These are phyloP conservation scores for Anagrus nilaparvatae DNA, from an alignment of 1,140 invertebrate species.

Conservation along the genomic window DNA sequence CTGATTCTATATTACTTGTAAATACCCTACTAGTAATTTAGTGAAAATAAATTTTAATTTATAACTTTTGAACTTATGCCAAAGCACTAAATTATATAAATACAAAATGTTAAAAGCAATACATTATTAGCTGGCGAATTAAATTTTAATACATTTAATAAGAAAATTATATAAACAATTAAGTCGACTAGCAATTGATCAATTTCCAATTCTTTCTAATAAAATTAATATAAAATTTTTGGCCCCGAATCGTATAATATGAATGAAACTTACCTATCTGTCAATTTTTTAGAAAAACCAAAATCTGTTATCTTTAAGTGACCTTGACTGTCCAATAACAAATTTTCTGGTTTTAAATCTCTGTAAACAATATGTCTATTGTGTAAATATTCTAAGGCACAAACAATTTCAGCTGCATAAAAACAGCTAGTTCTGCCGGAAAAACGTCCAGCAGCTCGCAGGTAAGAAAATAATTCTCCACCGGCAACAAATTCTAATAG, in stretches of 20 bases:
- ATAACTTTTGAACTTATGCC: too few species aligned
- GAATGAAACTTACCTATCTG: conserved; percentile 58
- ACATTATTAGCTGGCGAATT: too few species aligned
- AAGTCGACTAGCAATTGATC: too few species aligned
- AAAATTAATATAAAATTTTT: neutral
- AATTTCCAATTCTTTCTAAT: too few species aligned
- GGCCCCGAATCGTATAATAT: too few species aligned
- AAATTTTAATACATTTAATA: too few species aligned
- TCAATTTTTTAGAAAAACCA: conserved; percentile 90
- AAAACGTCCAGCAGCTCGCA: conserved; percentile 86
- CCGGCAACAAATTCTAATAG: conserved; percentile 91
- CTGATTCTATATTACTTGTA: too few species aligned
- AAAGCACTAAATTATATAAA: too few species aligned
- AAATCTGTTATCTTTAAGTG: conserved; percentile 97
- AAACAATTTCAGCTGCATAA: conserved; percentile 89
- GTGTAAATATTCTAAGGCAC: conserved; percentile 89
- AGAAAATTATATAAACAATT: too few species aligned
- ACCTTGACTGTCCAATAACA: conserved; percentile 82
- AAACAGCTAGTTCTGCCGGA: conserved; percentile 76
- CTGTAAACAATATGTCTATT: conserved; percentile 75
- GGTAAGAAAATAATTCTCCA: conserved; percentile 91
- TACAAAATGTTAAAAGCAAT: too few species aligned
- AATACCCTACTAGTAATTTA: too few species aligned
- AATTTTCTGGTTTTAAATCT: conserved; percentile 83
- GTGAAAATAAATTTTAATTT: too few species aligned